Evolutionary conservation across 2,113 vertebrate genomes (phyloP).

Genomic region (Ochotona princeps): DNA sequence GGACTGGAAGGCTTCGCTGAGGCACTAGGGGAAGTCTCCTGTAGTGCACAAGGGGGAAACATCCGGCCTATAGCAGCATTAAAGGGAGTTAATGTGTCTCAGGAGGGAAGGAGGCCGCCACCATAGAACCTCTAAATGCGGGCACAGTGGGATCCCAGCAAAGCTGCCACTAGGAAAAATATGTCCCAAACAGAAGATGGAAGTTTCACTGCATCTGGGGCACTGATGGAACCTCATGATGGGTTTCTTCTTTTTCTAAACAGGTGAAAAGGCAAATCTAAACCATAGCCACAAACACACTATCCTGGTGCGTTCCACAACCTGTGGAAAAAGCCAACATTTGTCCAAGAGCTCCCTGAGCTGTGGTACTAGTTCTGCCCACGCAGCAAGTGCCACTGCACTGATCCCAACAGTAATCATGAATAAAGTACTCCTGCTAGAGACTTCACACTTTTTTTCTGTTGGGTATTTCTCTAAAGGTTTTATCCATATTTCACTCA

Average conservation of each 20-base stretch:
- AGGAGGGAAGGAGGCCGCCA: slow-evolving; percentile 64
- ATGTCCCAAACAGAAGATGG: slow-evolving; percentile 17
- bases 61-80: slow-evolving; percentile 68
- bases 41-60: slow-evolving; percentile 61
- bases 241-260: background rate
- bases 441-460: background rate
- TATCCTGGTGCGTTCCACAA: slow-evolving; percentile 13
- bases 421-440: background rate
- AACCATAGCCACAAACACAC: background rate
- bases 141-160: slow-evolving; percentile 67
- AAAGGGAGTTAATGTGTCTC: slow-evolving; percentile 69
- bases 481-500: background rate
- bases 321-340: background rate
- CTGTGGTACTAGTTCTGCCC: slow-evolving; percentile 1
- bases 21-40: slow-evolving; percentile 70
- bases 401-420: background rate
- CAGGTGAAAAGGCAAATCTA: slow-evolving; percentile 41
- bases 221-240: slow-evolving; percentile 19
- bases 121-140: slow-evolving; percentile 64
- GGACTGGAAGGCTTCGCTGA: slow-evolving; percentile 43
- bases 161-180: slow-evolving; percentile 27
- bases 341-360: background rate
- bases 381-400: background rate
- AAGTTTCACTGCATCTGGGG: background rate
- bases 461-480: background rate